Evolutionary conservation across 2,113 vertebrate species (phyloP), one percentile per base, ranked within the genome.

Genomic region (Cyphomyrus discorhynchus): DNA sequence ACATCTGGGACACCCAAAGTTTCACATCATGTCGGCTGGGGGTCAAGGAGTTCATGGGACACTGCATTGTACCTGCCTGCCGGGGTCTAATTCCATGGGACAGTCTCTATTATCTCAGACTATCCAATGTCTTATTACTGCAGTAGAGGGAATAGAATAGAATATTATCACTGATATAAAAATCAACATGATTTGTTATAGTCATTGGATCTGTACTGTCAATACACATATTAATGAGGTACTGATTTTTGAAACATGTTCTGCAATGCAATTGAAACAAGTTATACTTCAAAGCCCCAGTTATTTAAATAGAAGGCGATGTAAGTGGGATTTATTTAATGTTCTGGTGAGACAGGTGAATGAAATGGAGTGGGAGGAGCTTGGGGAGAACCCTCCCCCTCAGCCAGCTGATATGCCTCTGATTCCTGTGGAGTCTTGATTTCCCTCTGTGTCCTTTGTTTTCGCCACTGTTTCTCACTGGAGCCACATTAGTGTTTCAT

Each of bases 1-100:
- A 94, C 92, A 94, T 94, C 93, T 94, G 91, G 91, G 58, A 88
- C 87, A 88, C 90, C 0, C 90, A 5, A 58, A n/a, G 85, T 89
- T 83, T 17, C 35, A 2, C 58, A n/a, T 46, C 58, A 46, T 58
- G 89, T 2, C 53, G 11, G 39, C 86, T 53, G 19, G 8, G 89
- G 90, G 19, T 49, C 17, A 50, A 8, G 89, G n/a, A 87, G 82
- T 13, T 85, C 47, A 45, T 53, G n/a, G 58, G 87, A 47, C 85
- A 80, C 15, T 17, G 87, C 13, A 52, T 74, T 66, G 39, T 39
- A 62, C 62, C 4, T 58, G 82, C 82, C 21, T 84, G 2, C 42
- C 0, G 2, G 3, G 21, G 7, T 21, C 19, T 3, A n/a, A 84
- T 24, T 84, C 42, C 42, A 47, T 47, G 24, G 82, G 45, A 84